These are phyloP conservation scores for Elephantulus edwardii DNA, from an alignment of 2,113 vertebrate species.

Conservation along the genomic window DNA sequence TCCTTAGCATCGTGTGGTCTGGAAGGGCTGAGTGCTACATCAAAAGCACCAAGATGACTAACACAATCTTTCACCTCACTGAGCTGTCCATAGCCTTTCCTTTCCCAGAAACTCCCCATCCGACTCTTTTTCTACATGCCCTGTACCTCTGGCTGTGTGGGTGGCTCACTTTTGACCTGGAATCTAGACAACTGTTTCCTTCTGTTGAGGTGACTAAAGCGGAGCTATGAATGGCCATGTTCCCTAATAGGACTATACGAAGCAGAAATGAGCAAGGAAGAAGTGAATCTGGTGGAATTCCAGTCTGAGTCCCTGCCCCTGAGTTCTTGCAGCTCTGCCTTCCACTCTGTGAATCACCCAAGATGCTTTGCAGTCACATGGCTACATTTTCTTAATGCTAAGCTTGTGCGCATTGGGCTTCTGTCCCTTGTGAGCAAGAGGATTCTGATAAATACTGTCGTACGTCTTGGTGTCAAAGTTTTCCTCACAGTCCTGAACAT, in stretches of 20 bases:
- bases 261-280: background rate
- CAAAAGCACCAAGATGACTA: fast-evolving
- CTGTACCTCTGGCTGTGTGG: background rate
- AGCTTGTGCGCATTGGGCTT: background rate
- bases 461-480: background rate
- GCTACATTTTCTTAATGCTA: background rate
- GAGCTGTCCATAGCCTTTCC: background rate
- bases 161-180: background rate
- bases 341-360: background rate
- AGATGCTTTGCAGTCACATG: background rate
- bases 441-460: background rate
- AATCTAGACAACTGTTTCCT: background rate
- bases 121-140: background rate
- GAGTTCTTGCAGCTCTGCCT: background rate
- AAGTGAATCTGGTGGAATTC: fast-evolving
- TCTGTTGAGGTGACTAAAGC: background rate
- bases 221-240: background rate
- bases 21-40: background rate
- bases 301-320: background rate
- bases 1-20: background rate
- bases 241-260: background rate
- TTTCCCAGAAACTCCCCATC: background rate
- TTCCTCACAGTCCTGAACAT: background rate
- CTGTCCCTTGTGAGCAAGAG: background rate
- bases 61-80: background rate